Evolutionary conservation across 1,140 invertebrate genomes (phyloP).

Genomic region (Solen grandis): DNA sequence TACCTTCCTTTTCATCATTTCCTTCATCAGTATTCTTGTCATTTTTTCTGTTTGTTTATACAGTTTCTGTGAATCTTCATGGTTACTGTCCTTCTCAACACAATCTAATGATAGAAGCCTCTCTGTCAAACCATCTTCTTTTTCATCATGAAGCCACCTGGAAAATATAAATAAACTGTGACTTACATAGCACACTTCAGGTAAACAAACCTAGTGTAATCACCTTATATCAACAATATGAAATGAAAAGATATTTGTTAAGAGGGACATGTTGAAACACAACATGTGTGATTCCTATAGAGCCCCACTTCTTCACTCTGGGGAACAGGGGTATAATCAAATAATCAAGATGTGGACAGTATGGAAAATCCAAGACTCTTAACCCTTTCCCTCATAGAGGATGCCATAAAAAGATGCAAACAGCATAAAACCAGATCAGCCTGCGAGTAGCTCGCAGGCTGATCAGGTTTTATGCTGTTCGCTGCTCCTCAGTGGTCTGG

Average conservation of each 20-base stretch:
- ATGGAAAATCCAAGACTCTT: no score
- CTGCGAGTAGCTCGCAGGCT: no score
- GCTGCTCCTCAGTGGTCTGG: no score
- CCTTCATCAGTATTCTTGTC: not conserved
- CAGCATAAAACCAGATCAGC: no score
- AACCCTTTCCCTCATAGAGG: no score
- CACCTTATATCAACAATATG: not conserved
- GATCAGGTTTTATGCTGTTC: no score
- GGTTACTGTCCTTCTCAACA: constrained; percentile 8
- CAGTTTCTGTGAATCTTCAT: not conserved
- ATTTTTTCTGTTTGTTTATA: not conserved
- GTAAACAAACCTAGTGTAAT: no score
- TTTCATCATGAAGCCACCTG: constrained; percentile 73
- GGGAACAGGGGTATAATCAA: not conserved
- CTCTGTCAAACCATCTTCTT: constrained; percentile 66
- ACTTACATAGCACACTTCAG: not conserved
- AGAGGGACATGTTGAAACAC: no score
- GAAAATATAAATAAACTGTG: not conserved
- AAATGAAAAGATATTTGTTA: not conserved
- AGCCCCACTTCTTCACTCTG: no score
- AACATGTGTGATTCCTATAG: not conserved
- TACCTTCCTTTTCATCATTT: not conserved
- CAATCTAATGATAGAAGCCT: constrained; percentile 60
- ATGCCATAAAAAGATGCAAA: no score
- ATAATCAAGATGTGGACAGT: not conserved